Percentiles rank a stretch among this genome's conserved stretches.
These are phyloP conservation scores for Psittacara wagleri DNA, from an alignment of 2,113 vertebrate genomes.

Conservation along the genomic window DNA sequence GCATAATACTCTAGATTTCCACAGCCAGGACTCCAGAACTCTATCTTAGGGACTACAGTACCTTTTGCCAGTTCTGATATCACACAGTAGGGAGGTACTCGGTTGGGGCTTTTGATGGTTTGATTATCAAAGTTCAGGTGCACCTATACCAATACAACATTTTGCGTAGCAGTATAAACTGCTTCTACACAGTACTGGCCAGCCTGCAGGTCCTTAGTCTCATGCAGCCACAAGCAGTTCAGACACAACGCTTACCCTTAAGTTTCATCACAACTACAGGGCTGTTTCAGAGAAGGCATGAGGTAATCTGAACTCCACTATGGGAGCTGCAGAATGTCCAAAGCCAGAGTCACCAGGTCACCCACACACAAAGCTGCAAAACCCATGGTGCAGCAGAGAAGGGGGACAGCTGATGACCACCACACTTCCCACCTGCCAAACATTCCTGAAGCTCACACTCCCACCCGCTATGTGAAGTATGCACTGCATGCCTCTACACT, in stretches of 20 bases:
- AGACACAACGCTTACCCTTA: background rate
- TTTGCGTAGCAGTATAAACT: background rate
- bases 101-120: background rate
- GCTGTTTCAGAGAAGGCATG: background rate
- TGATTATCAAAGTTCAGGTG: background rate
- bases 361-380: background rate
- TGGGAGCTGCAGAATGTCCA: fast-evolving
- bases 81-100: background rate
- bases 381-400: background rate
- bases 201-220: background rate
- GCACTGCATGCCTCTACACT: background rate
- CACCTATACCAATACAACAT: background rate
- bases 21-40: background rate
- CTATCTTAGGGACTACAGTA: background rate
- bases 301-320: background rate
- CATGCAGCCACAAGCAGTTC: background rate
- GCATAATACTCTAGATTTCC: background rate
- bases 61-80: background rate
- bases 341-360: background rate
- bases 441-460: background rate
- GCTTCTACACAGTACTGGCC: background rate
- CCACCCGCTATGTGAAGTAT: background rate
- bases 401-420: background rate
- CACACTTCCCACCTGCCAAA: background rate
- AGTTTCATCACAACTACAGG: background rate